Evolutionary conservation across 2,888 invertebrate species (phyloP), one percentile per base, ranked within the genome.

Genomic region (Anagyrus pseudococci): DNA sequence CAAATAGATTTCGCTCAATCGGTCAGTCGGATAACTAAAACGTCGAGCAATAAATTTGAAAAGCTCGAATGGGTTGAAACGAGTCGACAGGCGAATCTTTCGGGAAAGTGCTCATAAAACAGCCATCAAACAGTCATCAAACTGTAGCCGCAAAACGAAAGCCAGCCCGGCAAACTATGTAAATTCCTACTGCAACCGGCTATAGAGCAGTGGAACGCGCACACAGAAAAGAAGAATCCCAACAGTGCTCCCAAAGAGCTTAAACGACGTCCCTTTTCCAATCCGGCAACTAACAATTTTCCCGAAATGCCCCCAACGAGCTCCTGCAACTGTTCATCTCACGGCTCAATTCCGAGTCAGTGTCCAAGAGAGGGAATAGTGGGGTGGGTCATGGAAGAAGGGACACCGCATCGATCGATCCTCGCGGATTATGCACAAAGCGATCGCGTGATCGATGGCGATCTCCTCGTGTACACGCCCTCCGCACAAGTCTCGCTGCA

Each of bases 221-320:
- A 60, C 48, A 26, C 48, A 48, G 29, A 33, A 55, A 43, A 25
- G 44, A 61, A 50, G 44, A 60, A 40, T 43, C 13, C 41, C 29
- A 26, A 48, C 33, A 8, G 15, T 2, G 33, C 33, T 37, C 33
- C 33, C 13, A 37, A 37, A 37, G 8, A 37, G 33, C 33, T 37
- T 8, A 2, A 37, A 13, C 33, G 2, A 2, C 33, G 8, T 37
- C 33, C 33, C 33, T 15, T 37, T 37, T 37, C 15, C 10, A 37
- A 13, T 37, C 2, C 33, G 8, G n/a, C n/a, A 37, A 15, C 33
- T 15, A 37, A 37, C 33, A 15, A 37, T 8, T 7, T 29, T 29
- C 4, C 29, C 29, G n/a, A n/a, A n/a, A n/a, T n/a, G n/a, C 29
- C 10, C 29, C 29, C 29, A 29, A 13, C 33, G 33, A n/a, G 3